Base-by-base conservation (phyloP, 1,140 invertebrate genomes). In the Hycleus cichorii region DNA sequence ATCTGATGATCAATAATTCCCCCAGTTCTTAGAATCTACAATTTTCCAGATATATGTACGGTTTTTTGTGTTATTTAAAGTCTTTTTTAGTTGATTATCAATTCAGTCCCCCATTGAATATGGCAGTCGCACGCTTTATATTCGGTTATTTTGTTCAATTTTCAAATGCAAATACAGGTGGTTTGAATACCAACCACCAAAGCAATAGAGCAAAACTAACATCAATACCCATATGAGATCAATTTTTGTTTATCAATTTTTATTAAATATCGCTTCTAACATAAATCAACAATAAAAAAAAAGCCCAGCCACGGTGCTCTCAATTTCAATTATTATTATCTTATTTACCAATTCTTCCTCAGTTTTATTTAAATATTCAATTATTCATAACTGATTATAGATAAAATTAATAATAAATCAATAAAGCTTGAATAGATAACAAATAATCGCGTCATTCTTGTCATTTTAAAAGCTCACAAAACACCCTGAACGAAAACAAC, bases 1-100 rank as follows among this genome's bases (percentile, higher is more conserved):
- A 69, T 69, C 64, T 69, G 56, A 66, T 71, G 68, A 71, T 71
- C 68, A 71, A 69, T 71, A 71, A 64, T 70, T 69, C 62, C 66
- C 61, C 67, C 58, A 53, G 57, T 68, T 67, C 62, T 62, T 61
- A 58, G 60, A 69, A 69, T 63, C 50, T 57, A 64, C 55, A 57
- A 58, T 61, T 60, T 61, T 12, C 40, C 32, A 45, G 48, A 39
- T 56, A 44, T 61, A 27, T 59, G 39, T 60, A 60, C 59, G 57
- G 62, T 58, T 66, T 64, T 18, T 18, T 18, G 18, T 18, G 18
- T 18, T 65, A 63, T 65, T 64, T 68, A 59, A 67, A n/a, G 9
- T 42, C 4, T 4, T 26, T 44, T 50, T 39, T 32, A 7, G 32
- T 32, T 32, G 32, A 32, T 32, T 32, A 32, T 32, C 32, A 32